Evolutionary conservation across 2,888 invertebrate species (phyloP).

Genomic region (Atethmia centrago): DNA sequence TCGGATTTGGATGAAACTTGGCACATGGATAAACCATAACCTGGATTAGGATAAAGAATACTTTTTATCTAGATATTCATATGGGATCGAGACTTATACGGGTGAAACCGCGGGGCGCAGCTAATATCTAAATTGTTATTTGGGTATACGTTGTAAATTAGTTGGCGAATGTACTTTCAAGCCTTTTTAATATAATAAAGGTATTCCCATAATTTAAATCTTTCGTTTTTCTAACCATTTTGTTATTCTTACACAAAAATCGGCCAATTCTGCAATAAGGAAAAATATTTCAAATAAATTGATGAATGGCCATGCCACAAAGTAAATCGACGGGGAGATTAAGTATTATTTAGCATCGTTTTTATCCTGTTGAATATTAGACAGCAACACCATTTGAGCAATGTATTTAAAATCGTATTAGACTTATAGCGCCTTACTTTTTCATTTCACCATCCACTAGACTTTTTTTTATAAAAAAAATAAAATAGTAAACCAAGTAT

Average conservation of each 20-base stretch:
- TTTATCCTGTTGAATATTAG: constrained; percentile 18
- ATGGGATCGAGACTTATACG: no score
- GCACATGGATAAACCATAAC: no score
- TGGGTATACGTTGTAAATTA: background rate
- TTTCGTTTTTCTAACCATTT: background rate
- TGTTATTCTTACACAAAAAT: background rate
- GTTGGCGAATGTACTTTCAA: background rate
- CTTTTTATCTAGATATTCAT: no score
- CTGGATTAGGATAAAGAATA: no score
- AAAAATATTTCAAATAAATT: background rate
- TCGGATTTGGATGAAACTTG: no score
- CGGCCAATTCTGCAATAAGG: background rate
- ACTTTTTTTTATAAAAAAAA: background rate
- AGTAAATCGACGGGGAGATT: background rate
- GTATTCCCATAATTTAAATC: background rate
- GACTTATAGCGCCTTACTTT: background rate
- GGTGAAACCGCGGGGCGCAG: no score
- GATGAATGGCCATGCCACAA: background rate
- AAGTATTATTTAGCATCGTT: background rate
- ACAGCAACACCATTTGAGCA: background rate
- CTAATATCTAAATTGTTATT: background rate
- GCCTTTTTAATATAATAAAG: background rate
- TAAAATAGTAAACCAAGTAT: background rate
- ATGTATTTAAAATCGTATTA: background rate
- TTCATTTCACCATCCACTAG: background rate